These are phyloP conservation scores for Amphiduros pacificus DNA, from an alignment of 2,888 invertebrate genomes.

Conservation along the genomic window DNA sequence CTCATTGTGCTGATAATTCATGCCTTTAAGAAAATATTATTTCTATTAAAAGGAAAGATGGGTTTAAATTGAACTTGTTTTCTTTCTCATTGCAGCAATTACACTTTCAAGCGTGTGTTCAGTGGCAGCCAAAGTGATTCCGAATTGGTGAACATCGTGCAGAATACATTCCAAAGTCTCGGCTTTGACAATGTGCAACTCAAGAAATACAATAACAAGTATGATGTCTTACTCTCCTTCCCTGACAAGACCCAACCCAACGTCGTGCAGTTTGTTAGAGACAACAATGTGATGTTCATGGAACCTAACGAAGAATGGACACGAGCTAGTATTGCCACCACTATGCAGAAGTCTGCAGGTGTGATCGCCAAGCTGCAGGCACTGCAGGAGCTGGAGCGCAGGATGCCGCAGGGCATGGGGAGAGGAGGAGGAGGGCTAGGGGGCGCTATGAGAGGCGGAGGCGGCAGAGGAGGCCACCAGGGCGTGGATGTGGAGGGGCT, in stretches of 20 bases:
- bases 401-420: background rate
- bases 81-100: conserved; percentile 15
- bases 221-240: conserved; percentile 3
- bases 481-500: background rate
- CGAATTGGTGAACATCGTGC: background rate
- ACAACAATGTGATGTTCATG: background rate
- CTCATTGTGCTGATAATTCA: too few species aligned
- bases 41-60: too few species aligned
- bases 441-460: background rate
- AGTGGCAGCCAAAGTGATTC: conserved; percentile 8
- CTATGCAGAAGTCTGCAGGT: background rate
- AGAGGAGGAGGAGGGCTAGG: background rate
- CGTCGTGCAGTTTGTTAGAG: conserved; percentile 1
- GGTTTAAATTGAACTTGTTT: too few species aligned
- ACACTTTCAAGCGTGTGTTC: conserved; percentile 5
- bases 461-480: background rate
- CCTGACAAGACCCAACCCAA: conserved; percentile 7
- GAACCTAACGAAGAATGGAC: background rate
- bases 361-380: background rate
- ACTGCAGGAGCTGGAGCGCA: background rate
- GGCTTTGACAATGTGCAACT: conserved; percentile 10
- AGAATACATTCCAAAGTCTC: conserved; percentile 1
- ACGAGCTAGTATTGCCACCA: background rate
- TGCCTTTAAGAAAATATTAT: too few species aligned
- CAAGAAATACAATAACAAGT: conserved; percentile 5